Percentiles rank a stretch among this genome's conserved stretches.
These are phyloP conservation scores for Netelia fuscicornis DNA, from an alignment of 2,888 invertebrate species.

Conservation along the genomic window DNA sequence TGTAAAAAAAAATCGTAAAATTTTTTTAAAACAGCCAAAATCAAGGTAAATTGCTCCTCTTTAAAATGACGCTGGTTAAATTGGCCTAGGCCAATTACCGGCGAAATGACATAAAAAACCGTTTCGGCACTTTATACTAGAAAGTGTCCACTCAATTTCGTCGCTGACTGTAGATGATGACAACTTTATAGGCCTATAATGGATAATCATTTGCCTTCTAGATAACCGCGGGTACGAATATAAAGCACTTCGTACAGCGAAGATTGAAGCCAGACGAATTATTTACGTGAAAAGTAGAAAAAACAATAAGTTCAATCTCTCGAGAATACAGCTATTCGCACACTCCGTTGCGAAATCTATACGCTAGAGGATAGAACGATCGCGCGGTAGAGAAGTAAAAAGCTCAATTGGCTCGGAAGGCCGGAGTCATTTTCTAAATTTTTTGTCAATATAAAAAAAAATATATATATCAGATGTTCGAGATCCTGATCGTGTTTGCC, in stretches of 20 bases:
- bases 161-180: no score
- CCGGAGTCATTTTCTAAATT: slow-evolving; percentile 4
- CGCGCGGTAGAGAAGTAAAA: neutral
- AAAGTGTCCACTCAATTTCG: no score
- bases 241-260: slow-evolving; percentile 29
- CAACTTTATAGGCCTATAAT: slow-evolving; percentile 30
- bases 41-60: no score
- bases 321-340: slow-evolving; percentile 26
- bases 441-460: slow-evolving; percentile 3
- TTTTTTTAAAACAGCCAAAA: no score
- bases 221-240: slow-evolving; percentile 14
- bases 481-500: slow-evolving; percentile 4
- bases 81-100: no score
- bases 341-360: neutral
- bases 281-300: slow-evolving; percentile 40
- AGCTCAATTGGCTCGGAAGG: neutral
- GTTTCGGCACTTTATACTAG: no score
- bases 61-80: no score
- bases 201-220: slow-evolving; percentile 17
- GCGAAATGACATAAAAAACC: no score
- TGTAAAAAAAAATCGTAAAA: no score
- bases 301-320: slow-evolving; percentile 30
- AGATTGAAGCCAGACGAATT: slow-evolving; percentile 49
- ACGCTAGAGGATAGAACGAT: neutral
- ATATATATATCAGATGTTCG: neutral